phyloP scores from a whole-genome alignment of 2,797 vertebrate genomes.

The Platalea minor region DNA sequence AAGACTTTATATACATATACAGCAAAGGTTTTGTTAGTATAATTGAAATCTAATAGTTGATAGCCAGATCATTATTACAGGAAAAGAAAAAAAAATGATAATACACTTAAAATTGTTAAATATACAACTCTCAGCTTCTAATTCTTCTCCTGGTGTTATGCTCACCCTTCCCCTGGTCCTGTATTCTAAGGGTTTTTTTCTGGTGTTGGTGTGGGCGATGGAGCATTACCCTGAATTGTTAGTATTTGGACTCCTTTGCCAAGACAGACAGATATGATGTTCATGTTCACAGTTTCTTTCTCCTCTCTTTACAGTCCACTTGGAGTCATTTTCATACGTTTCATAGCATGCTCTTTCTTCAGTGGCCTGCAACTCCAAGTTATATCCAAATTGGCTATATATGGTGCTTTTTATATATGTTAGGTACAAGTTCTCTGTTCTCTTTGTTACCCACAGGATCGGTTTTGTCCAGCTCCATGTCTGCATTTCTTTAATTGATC shows the following conservation, averaged over 20 bases:
- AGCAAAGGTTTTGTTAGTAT: background rate
- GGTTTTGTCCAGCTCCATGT: background rate
- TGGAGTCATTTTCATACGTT: background rate
- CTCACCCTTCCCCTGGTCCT: background rate
- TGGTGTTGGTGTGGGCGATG: rapidly evolving
- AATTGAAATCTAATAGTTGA: background rate
- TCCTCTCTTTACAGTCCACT: background rate
- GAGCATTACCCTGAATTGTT: background rate
- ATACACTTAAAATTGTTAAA: background rate
- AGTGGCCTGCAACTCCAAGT: background rate
- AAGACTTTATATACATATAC: background rate
- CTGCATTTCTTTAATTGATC: background rate
- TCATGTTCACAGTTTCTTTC: background rate
- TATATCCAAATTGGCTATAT: background rate
- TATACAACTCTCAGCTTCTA: background rate
- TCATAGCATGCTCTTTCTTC: background rate
- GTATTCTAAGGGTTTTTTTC: background rate
- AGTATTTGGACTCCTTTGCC: background rate
- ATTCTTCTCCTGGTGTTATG: background rate
- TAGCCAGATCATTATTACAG: background rate
- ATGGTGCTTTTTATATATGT: background rate
- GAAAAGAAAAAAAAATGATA: background rate
- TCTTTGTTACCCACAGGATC: background rate
- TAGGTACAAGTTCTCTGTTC: background rate
- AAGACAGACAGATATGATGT: background rate